These are phyloP conservation scores for Octodonta nipae DNA, from an alignment of 2,888 invertebrate genomes.

Conservation along the genomic window DNA sequence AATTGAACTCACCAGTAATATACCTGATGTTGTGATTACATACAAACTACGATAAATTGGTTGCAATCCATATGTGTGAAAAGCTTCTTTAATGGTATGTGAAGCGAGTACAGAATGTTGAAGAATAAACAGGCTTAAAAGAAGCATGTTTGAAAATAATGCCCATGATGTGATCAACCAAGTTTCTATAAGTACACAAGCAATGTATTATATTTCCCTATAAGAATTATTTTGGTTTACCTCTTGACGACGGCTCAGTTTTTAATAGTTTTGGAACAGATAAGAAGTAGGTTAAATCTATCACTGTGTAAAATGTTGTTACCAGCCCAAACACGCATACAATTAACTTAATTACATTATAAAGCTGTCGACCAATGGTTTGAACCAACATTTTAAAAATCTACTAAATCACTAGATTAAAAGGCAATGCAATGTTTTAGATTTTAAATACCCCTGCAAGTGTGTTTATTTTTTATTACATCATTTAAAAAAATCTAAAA, in stretches of 20 bases:
- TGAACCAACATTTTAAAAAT: too few species aligned
- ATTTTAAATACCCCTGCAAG: too few species aligned
- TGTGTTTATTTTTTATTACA: too few species aligned
- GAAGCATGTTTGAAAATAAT: slow-evolving; percentile 35
- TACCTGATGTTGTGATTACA: slow-evolving; percentile 35
- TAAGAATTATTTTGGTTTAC: background rate
- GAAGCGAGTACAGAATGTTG: slow-evolving; percentile 46
- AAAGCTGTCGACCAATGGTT: too few species aligned
- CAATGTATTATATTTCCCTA: slow-evolving; percentile 7
- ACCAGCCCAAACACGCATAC: slow-evolving; percentile 35
- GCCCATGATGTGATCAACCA: slow-evolving; percentile 34
- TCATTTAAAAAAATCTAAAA: too few species aligned
- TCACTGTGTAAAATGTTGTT: slow-evolving; percentile 40
- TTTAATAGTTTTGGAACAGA: slow-evolving; percentile 35
- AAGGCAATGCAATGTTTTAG: too few species aligned
- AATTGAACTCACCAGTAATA: slow-evolving; percentile 32
- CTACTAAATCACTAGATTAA: too few species aligned
- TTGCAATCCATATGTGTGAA: slow-evolving; percentile 33
- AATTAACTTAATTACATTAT: slow-evolving; percentile 21
- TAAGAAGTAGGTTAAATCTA: slow-evolving; percentile 42
- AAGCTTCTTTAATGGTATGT: slow-evolving; percentile 34
- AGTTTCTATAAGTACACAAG: slow-evolving; percentile 21
- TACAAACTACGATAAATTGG: slow-evolving; percentile 38
- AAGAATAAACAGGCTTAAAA: slow-evolving; percentile 41
- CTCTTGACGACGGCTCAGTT: slow-evolving; percentile 4